A percentile compares a stretch with the other conserved stretches of the same genome.
Conservation (phyloP, 2,113 vertebrate species). For the Smithornis capensis region DNA sequence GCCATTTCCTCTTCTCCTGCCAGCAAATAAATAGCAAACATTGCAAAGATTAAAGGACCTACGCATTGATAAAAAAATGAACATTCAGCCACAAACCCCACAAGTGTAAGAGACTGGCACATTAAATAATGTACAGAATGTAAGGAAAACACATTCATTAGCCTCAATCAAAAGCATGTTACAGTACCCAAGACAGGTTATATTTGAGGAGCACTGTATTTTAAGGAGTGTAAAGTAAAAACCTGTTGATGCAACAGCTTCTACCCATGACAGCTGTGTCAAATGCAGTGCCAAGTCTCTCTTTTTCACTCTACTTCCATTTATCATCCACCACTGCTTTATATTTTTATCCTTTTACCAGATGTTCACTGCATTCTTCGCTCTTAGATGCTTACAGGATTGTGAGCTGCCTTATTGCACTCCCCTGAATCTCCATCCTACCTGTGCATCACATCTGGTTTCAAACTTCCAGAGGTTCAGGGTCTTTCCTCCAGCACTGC, state of each 20-base stretch:
- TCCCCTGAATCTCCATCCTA: background rate
- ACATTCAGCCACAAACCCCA: background rate
- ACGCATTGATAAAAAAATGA: background rate
- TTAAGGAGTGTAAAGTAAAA: background rate
- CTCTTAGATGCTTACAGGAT: background rate
- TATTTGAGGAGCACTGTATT: background rate
- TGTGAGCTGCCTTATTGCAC: rapidly evolving
- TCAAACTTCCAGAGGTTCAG: background rate
- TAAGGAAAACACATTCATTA: background rate
- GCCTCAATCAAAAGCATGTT: background rate
- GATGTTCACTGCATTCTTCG: background rate
- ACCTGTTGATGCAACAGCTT: background rate
- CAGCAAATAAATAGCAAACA: background rate
- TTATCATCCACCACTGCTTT: background rate
- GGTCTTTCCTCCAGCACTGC: rapidly evolving
- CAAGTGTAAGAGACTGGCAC: background rate
- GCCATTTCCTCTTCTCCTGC: background rate
- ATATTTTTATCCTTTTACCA: background rate
- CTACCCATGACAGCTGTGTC: background rate
- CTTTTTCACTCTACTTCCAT: background rate
- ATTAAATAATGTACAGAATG: background rate
- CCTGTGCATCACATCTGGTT: background rate
- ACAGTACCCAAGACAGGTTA: background rate
- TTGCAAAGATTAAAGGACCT: background rate
- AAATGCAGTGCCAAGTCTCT: background rate